Evolutionary conservation across 2,113 vertebrate species (phyloP), one percentile per base, ranked within the genome.

Genomic region (Pteruthius melanotis): DNA sequence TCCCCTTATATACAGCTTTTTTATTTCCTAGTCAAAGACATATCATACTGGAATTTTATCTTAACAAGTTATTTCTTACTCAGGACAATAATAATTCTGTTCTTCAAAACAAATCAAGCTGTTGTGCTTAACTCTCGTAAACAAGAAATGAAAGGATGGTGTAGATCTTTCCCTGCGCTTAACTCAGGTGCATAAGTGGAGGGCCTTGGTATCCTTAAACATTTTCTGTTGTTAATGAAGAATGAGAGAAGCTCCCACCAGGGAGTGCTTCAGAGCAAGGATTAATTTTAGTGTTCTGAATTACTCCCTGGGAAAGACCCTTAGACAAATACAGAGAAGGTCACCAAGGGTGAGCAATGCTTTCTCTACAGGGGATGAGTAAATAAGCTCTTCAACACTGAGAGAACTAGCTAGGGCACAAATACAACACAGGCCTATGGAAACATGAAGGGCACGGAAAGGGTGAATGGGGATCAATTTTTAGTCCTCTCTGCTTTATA

Each of bases 231-330:
- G 59, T 65, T 68, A 90, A 14, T 69, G 53, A 33, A 84, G 69
- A 84, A 94, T 63, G 40, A 78, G 33, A 78, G 78, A 64, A 85
- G 24, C 22, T 89, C 57, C 20, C 53, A 71, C 10, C 21, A 82
- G 84, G 65, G 74, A 91, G 70, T 91, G 61, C 24, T 94, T 97
- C 87, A 61, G 53, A 93, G 65, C 9, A 84, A 89, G 74, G 53
- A 93, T 87, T 96, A 89, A 91, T 97, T 87, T 93, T 90, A 87
- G 5, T 70, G 60, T 47, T 83, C 60, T 91, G 70, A 95, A 79
- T 79, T 65, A 79, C 60, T 57, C 26, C 35, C 60, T 84, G 42
- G 59, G 33, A 94, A 81, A 84, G 72, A 89, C 53, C 56, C 56
- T 93, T 56, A 82, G n/a, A 87, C 68, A 87, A 93, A 90, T 84